phyloP scores from a whole-genome alignment of 2,113 vertebrate genomes.

The Dasypus novemcinctus region DNA sequence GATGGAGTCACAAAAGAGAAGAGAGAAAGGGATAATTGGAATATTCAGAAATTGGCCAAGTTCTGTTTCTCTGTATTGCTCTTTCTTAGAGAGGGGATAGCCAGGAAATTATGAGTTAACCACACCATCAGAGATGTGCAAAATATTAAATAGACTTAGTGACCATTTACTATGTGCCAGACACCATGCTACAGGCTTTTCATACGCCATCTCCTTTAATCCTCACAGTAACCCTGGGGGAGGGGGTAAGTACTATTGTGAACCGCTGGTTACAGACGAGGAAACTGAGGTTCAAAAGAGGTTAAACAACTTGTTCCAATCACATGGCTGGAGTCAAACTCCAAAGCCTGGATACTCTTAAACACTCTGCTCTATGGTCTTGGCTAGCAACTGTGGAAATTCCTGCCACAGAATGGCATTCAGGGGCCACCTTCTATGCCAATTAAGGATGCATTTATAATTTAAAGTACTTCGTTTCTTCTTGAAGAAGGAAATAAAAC shows the following conservation, averaged over 20 bases:
- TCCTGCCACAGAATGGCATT: neutral
- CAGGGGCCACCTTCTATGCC: neutral
- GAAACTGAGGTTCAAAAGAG: neutral
- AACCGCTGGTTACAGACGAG: neutral
- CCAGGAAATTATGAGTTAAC: neutral
- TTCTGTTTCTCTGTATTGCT: neutral
- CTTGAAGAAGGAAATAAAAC: neutral
- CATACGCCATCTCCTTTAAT: neutral
- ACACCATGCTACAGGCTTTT: neutral
- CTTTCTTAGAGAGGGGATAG: neutral
- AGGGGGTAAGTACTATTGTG: neutral
- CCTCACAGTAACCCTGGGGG: neutral
- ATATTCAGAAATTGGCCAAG: neutral
- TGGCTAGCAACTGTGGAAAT: neutral
- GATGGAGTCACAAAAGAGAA: neutral
- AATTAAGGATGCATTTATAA: constrained; percentile 10
- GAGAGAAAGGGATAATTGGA: neutral
- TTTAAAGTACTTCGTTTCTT: neutral
- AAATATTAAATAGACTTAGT: neutral
- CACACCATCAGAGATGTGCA: neutral
- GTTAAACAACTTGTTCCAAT: neutral
- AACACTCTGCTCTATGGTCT: neutral
- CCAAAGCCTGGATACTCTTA: neutral
- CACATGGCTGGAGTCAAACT: neutral
- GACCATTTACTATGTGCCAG: neutral